Percentiles rank a stretch among this genome's conserved stretches.
These are phyloP conservation scores for Probaryconus sp. DNA, from an alignment of 1,140 invertebrate genomes.

Conservation along the genomic window DNA sequence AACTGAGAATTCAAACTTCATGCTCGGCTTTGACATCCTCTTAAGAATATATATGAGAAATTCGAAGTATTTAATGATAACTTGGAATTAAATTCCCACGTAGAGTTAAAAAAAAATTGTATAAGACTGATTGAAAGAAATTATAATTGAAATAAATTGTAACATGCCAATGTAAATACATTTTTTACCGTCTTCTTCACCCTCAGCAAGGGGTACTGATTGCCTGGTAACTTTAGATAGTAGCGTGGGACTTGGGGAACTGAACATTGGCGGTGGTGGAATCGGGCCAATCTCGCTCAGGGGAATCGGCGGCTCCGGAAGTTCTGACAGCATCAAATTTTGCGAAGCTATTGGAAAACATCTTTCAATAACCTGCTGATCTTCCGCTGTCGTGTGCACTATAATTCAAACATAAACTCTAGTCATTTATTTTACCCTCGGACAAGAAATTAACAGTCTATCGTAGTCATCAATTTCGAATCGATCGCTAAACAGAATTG, in stretches of 20 bases:
- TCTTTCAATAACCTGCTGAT: constrained; percentile 76
- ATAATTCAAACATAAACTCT: constrained; percentile 63
- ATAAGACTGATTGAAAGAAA: background rate
- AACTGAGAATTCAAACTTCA: too few species aligned
- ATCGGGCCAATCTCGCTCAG: constrained; percentile 95
- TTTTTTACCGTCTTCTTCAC: constrained; percentile 83
- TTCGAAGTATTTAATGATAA: too few species aligned
- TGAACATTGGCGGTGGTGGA: constrained; percentile 96
- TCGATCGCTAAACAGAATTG: constrained; percentile 1
- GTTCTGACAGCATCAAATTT: constrained; percentile 86
- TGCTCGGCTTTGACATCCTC: too few species aligned
- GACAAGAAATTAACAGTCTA: background rate
- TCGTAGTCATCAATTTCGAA: constrained; percentile 4
- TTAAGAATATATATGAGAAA: too few species aligned
- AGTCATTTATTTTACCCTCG: constrained; percentile 27
- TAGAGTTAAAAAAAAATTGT: too few species aligned
- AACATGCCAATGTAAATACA: constrained; percentile 34
- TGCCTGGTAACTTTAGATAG: constrained; percentile 79
- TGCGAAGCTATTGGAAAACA: constrained; percentile 73
- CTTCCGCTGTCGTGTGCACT: constrained; percentile 78
- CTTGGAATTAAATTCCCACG: too few species aligned
- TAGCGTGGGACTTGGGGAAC: constrained; percentile 89
- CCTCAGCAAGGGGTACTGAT: constrained; percentile 78
- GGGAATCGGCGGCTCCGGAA: constrained; percentile 93
- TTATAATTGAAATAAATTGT: constrained; percentile 4